Conservation (phyloP, 2,888 invertebrate species). For the Dasypogon diadema region DNA sequence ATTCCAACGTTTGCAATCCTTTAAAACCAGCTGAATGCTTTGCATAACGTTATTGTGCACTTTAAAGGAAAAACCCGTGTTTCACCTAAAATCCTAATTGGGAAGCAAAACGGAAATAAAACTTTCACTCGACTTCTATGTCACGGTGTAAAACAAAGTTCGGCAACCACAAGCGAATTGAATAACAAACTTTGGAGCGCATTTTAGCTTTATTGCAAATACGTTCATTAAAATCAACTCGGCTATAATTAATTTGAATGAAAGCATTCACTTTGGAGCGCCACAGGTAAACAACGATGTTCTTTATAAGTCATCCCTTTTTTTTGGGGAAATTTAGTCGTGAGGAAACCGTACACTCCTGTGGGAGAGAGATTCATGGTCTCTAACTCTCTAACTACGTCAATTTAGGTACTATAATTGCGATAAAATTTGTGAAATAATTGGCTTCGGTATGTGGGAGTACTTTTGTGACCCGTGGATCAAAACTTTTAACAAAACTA, state of each 20-base stretch:
- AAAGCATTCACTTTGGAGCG: too few species aligned
- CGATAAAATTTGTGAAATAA: too few species aligned
- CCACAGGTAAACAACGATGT: too few species aligned
- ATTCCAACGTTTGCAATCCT: neutral
- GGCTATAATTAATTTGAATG: conserved; percentile 3
- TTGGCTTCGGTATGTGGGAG: too few species aligned
- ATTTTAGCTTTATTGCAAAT: conserved; percentile 7
- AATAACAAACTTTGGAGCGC: neutral
- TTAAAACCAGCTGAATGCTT: neutral
- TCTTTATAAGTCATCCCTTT: too few species aligned
- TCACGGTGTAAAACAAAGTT: neutral
- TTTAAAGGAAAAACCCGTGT: conserved; percentile 26
- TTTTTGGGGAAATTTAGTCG: too few species aligned
- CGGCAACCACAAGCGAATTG: neutral
- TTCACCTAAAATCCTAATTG: conserved; percentile 14
- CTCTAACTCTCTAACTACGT: too few species aligned
- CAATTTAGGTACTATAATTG: too few species aligned
- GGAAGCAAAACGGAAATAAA: conserved; percentile 18
- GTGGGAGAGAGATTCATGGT: too few species aligned
- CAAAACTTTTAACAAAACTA: too few species aligned
- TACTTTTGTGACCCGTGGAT: too few species aligned
- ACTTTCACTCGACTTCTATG: conserved; percentile 9
- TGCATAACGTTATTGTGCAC: conserved; percentile 27
- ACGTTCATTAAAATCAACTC: conserved; percentile 2
- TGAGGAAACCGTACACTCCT: too few species aligned